phyloP scores from a whole-genome alignment of 1,140 invertebrate species.

The Drosophila carrolli region DNA sequence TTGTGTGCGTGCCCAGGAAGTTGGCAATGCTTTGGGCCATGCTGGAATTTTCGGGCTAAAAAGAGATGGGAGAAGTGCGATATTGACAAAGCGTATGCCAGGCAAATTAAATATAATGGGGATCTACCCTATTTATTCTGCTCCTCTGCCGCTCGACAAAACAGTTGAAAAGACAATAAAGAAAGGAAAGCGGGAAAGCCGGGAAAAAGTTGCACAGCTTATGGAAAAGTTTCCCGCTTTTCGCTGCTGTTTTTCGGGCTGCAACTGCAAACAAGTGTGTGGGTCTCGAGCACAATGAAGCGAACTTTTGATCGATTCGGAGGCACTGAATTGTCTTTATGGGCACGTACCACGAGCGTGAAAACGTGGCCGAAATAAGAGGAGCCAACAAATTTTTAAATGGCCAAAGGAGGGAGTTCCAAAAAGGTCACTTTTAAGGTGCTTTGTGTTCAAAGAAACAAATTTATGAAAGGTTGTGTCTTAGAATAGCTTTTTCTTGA shows the following conservation, averaged over 20 bases:
- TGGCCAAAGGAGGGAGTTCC: not conserved
- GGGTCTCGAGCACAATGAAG: constrained; percentile 30
- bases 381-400: not conserved
- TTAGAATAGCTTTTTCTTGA: not conserved
- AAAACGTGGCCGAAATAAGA: constrained; percentile 34
- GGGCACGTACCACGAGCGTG: constrained; percentile 46
- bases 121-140: constrained; percentile 41
- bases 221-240: constrained; percentile 53
- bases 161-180: constrained; percentile 58
- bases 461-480: no score
- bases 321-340: constrained; percentile 52
- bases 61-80: constrained; percentile 34
- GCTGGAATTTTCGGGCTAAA: constrained; percentile 61
- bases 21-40: constrained; percentile 68
- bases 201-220: constrained; percentile 62
- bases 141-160: constrained; percentile 26
- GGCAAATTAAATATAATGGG: constrained; percentile 78
- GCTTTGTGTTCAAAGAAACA: not conserved
- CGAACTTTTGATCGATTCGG: constrained; percentile 70
- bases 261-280: constrained; percentile 26
- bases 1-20: constrained; percentile 62
- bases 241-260: constrained; percentile 4
- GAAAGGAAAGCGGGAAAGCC: constrained; percentile 33
- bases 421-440: constrained; percentile 2
- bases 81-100: constrained; percentile 80